These are phyloP conservation scores for Agrochola litura DNA, from an alignment of 2,888 invertebrate species.

Conservation along the genomic window DNA sequence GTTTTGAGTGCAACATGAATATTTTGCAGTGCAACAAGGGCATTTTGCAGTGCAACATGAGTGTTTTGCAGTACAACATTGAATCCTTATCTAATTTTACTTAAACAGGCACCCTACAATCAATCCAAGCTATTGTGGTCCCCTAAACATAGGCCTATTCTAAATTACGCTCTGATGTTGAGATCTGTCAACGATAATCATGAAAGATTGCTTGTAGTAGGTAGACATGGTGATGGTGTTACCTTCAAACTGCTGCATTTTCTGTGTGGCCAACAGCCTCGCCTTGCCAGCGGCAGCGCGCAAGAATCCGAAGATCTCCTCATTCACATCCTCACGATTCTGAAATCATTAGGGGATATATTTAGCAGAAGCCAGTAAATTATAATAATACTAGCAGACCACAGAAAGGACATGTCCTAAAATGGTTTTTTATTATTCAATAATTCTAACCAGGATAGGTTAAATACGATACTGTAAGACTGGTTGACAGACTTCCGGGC, in stretches of 20 bases:
- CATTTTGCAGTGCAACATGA: background rate
- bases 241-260: slow-evolving; percentile 98
- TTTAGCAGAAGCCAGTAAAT: background rate
- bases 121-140: background rate
- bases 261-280: slow-evolving; percentile 96
- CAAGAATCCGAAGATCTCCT: slow-evolving; percentile 95
- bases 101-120: too few species aligned
- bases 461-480: too few species aligned
- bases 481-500: too few species aligned
- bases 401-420: too few species aligned
- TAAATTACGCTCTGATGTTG: background rate
- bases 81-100: background rate
- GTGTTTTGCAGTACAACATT: background rate
- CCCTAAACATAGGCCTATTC: too few species aligned
- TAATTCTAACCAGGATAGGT: too few species aligned
- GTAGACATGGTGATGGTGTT: slow-evolving; percentile 15
- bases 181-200: background rate
- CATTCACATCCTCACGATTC: slow-evolving; percentile 82
- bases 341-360: slow-evolving; percentile 60
- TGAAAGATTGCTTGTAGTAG: too few species aligned
- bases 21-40: background rate
- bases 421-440: too few species aligned
- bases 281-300: slow-evolving; percentile 98
- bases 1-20: too few species aligned
- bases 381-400: too few species aligned